Conservation (phyloP, 2,888 invertebrate species). For the Ormyrus labotus region DNA sequence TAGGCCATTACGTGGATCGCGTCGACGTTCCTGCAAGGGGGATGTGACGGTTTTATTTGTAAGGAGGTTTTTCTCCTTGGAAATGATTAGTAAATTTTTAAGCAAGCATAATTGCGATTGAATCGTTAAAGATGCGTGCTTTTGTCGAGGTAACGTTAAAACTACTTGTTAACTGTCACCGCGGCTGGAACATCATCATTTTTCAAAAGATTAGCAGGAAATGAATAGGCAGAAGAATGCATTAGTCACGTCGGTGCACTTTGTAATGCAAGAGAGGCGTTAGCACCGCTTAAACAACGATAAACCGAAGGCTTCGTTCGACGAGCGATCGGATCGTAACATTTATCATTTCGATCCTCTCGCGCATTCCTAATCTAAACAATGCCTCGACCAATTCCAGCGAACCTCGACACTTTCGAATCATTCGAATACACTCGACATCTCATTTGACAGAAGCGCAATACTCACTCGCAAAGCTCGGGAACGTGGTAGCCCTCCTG, state of each 20-base stretch:
- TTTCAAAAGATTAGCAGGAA: not conserved
- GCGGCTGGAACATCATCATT: not conserved
- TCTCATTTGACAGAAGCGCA: not conserved
- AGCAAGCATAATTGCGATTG: not conserved
- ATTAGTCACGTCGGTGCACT: too few species aligned
- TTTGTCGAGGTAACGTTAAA: not conserved
- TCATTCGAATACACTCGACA: too few species aligned
- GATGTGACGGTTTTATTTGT: not conserved
- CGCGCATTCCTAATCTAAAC: too few species aligned
- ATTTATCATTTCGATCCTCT: too few species aligned
- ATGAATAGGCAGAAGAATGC: too few species aligned
- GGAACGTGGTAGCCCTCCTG: slow-evolving; percentile 95
- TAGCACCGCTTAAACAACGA: too few species aligned
- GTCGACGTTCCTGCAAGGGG: slow-evolving; percentile 81
- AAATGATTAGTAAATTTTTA: not conserved
- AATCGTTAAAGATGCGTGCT: not conserved
- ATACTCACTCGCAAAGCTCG: slow-evolving; percentile 88
- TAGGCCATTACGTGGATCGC: slow-evolving; percentile 92
- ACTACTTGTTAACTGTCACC: not conserved
- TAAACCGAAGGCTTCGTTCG: too few species aligned
- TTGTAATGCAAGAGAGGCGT: too few species aligned
- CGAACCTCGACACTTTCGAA: too few species aligned
- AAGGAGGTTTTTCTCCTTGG: not conserved
- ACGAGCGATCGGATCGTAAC: too few species aligned
- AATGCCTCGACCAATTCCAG: too few species aligned